phyloP scores from a whole-genome alignment of 2,113 vertebrate species.

The Muntiacus muntjak region DNA sequence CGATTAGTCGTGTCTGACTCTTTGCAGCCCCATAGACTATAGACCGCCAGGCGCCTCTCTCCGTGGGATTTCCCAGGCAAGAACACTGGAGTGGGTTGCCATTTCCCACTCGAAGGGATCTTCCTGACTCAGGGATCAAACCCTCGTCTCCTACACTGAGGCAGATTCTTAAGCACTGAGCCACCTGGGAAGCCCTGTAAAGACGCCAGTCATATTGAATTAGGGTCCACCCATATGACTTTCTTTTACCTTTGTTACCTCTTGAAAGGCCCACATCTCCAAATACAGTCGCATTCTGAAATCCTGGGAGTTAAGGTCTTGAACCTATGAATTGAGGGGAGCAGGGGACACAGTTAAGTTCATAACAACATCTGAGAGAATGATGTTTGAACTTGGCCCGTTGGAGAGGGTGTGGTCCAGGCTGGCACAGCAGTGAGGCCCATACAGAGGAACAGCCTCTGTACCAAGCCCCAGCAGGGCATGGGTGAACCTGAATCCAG shows the following conservation, averaged over 20 bases:
- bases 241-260: not conserved
- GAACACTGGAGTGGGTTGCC: not conserved
- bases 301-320: not conserved
- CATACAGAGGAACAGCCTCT: not conserved
- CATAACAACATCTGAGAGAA: no score
- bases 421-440: no score
- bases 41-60: not conserved
- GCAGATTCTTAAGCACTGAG: not conserved
- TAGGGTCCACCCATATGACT: not conserved
- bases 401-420: not conserved
- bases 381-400: not conserved
- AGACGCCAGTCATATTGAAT: not conserved
- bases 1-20: not conserved
- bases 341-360: not conserved
- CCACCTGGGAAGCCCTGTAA: not conserved
- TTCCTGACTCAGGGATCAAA: not conserved
- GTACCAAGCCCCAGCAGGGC: not conserved
- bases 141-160: not conserved
- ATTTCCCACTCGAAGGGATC: not conserved
- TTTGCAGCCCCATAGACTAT: not conserved
- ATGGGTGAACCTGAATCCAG: not conserved
- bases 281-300: no score
- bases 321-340: not conserved
- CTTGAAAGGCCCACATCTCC: not conserved
- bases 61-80: not conserved